Evolutionary conservation across 1,140 invertebrate species (phyloP).

Genomic region (Steinernema feltiae): DNA sequence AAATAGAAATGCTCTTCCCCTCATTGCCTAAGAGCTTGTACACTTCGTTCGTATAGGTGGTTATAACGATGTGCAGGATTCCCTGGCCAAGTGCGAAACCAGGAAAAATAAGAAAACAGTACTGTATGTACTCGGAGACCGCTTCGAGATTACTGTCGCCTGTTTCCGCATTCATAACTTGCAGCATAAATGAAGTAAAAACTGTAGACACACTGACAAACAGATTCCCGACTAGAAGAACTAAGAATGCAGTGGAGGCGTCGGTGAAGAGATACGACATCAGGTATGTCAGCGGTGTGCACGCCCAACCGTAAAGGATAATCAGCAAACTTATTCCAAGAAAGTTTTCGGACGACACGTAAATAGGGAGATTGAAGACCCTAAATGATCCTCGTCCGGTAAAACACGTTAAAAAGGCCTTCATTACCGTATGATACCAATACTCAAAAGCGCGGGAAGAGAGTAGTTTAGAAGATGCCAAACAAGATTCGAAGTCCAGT

Average conservation of each 20-base stretch:
- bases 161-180: not conserved
- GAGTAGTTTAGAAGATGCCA: constrained; percentile 1
- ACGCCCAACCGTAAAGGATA: not conserved
- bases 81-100: not conserved
- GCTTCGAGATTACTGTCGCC: not conserved
- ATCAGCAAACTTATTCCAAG: constrained; percentile 1
- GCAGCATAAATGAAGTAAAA: not conserved
- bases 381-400: not conserved
- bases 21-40: not conserved
- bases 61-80: not conserved
- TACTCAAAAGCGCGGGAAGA: not conserved
- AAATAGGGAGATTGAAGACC: not conserved
- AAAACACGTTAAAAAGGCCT: not conserved
- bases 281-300: not conserved
- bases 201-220: constrained; percentile 22
- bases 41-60: not conserved
- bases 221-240: not conserved
- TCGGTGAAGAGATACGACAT: not conserved
- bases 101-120: not conserved
- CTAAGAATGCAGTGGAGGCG: not conserved
- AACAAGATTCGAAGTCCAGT: not conserved
- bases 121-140: not conserved
- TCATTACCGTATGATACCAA: not conserved
- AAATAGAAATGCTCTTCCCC: not conserved
- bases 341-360: not conserved